Base-by-base conservation (phyloP, 1,140 invertebrate species). In the Contarinia nasturtii region DNA sequence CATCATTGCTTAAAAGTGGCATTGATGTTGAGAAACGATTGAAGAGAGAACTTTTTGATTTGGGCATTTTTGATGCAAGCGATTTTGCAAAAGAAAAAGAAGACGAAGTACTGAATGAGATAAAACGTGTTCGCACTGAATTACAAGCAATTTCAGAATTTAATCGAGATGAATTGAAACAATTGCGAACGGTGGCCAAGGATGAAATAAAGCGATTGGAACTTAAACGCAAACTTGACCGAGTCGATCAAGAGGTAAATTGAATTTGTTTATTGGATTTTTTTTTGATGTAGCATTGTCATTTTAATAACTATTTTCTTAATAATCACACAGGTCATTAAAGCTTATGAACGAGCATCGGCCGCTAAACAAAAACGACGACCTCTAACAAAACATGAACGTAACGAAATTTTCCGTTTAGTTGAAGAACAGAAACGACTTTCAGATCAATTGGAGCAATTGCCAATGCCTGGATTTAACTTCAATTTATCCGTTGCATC, bases 91-190 rank as follows among this genome's bases (percentile, higher is more conserved):
- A 67, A 48, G 54, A 59, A 51, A 53, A 63, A 5, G 80, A 84
- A 53, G 88, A 93, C 64, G 86, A 92, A 61, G 85, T 93, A 55
- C 61, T 89, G 46, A 61, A 71, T 8, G 88, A 92, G 68, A 80
- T 93, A 20, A 83, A 83, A 62, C 74, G 82, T 52, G 86, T 86
- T 55, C 84, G 89, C 54, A 73, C 81, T 46, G 86, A 91, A 61
- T 64, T 92, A 1, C 71, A 73, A 43, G 72, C 70, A 0, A 64
- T 86, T 7, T 74, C 79, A 41, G 71, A 74, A 58, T 77, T 80
- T 48, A 86, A 86, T 57, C 69, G 77, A 44, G 63, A 65, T 14
- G 75, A 82, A 51, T 61, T 84, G 1, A 76, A 75, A 50, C 68
- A 71, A 45, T 53, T 88, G 2, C 58, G 74, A 1, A 59, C 64